Base-by-base conservation (phyloP, 2,797 vertebrate species). In the Phoebastria nigripes region DNA sequence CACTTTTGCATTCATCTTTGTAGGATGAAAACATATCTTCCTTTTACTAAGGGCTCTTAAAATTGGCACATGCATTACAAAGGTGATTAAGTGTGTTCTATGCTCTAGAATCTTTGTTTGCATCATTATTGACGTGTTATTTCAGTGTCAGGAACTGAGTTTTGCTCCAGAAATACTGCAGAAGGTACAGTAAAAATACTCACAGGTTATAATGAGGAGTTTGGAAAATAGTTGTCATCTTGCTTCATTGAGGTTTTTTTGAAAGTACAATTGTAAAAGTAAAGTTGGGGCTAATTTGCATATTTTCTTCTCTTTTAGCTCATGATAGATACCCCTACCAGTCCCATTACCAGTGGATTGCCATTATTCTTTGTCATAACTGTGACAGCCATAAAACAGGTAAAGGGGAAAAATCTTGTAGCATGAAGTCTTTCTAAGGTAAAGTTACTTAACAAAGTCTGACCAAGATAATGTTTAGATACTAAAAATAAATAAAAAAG, bases 241-340 rank as follows among this genome's bases (percentile, higher is more conserved):
- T 62, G 5, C 19, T 74, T 81, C 8, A 41, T 16, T 56, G 29
- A 46, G 37, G 2, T n/a, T 41, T 70, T 58, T 85, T 82, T 16
- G 5, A 33, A 89, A 44, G 7, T 91, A 39, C 17, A 73, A 29
- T 62, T 87, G 58, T 61, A 59, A 96, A 93, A 95, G 58, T 66
- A 74, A 18, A 59, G 77, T 72, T 76, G 28, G 8, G 41, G 33
- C 29, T 82, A 47, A 97, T 87, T 46, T 95, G 78, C 42, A 2
- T 76, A 11, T 76, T 85, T 90, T 92, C 46, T 58, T 97, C 86
- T 84, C 86, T 95, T 98, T 24, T 96, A 99, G 99, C 98, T 99
- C 97, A 99, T 99, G 99, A 99, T 99, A 95, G 99, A 99, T 97
- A 99, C 99, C 58, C 99, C 99, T 79, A 99, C 99, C 85, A 99